These are phyloP conservation scores for Ascaphus truei DNA, from an alignment of 2,113 vertebrate species.

Conservation along the genomic window DNA sequence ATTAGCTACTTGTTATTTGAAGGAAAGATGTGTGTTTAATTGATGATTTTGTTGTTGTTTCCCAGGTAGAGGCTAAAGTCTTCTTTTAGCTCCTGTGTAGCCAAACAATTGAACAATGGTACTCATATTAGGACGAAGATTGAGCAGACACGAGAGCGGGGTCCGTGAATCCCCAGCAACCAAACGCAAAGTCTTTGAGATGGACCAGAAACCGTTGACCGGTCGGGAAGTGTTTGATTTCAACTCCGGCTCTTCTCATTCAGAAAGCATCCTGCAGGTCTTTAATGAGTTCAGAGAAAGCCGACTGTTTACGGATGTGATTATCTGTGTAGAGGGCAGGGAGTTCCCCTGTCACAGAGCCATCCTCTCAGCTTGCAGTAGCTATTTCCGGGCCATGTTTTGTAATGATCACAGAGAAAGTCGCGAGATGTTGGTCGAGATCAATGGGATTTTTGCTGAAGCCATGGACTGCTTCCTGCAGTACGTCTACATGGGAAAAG, in stretches of 20 bases:
- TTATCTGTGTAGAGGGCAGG: constrained; percentile 88
- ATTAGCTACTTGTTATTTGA: too few relatives aligned
- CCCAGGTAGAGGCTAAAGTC: constrained; percentile 41
- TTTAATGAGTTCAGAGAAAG: constrained; percentile 94
- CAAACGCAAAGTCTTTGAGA: constrained; percentile 96
- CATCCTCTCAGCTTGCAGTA: constrained; percentile 89
- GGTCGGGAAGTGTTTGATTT: constrained; percentile 89
- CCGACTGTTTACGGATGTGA: constrained; percentile 89
- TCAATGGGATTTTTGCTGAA: constrained; percentile 90
- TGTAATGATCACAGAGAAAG: constrained; percentile 91
- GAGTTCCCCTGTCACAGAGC: constrained; percentile 93
- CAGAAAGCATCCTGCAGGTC: constrained; percentile 90
- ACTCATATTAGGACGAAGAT: constrained; percentile 91
- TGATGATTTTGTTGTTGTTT: constrained; percentile 42
- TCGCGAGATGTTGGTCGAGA: constrained; percentile 89
- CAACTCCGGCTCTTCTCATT: constrained; percentile 86
- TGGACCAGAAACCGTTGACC: constrained; percentile 81
- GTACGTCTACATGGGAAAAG: constrained; percentile 93
- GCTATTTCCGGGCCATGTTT: constrained; percentile 95
- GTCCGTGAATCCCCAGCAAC: constrained; percentile 90
- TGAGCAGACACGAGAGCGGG: constrained; percentile 88
- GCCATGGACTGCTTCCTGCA: constrained; percentile 96
- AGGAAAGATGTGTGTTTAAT: constrained; percentile 16
- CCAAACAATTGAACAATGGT: constrained; percentile 86
- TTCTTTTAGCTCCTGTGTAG: constrained; percentile 64